Base-by-base conservation (phyloP, 2,113 vertebrate species). In the Stigmatopora argus region DNA sequence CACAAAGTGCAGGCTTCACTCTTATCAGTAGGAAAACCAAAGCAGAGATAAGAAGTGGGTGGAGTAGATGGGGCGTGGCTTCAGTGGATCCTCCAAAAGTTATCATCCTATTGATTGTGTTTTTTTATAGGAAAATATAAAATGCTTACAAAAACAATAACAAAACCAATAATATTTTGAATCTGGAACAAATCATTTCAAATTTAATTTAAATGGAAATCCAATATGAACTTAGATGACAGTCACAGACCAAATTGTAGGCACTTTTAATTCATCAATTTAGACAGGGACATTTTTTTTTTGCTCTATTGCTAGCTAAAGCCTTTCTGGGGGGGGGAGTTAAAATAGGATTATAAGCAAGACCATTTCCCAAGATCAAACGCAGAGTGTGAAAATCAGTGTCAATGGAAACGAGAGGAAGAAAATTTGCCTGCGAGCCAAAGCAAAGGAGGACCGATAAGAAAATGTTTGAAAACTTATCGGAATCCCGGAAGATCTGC, bases 361-460 rank as follows among this genome's bases (percentile, higher is more conserved):
- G 45, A 57, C 73, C 59, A 51, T 34, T 75, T 0, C 53, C 63
- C 45, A 64, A 75, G 81, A 80, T 85, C 73, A 82, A 77, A 78
- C 68, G 73, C 49, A 66, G 63, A 77, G 57, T 12, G 34, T 55
- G 14, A 62, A 57, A 64, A 60, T 57, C 58, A 70, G 49, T 61
- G 46, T 31, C 52, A 65, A 23, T 21, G 58, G 49, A 52, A 67
- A 55, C 57, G 44, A 47, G 5, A 14, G 14, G 52, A 10, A n/a
- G 3, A 19, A 19, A 31, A 64, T 64, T 45, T 61, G 44, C 21
- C 23, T 7, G 48, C 41, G 56, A 46, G 47, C n/a, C 12, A 21
- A 77, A 73, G 62, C 1, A 58, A 67, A 23, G 52, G 15, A 74
- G 44, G 31, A 63, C 55, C 19, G 55, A 47, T 11, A 8, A n/a